Evolutionary conservation across 2,888 invertebrate genomes (phyloP).

Genomic region (Ligdia adustata): DNA sequence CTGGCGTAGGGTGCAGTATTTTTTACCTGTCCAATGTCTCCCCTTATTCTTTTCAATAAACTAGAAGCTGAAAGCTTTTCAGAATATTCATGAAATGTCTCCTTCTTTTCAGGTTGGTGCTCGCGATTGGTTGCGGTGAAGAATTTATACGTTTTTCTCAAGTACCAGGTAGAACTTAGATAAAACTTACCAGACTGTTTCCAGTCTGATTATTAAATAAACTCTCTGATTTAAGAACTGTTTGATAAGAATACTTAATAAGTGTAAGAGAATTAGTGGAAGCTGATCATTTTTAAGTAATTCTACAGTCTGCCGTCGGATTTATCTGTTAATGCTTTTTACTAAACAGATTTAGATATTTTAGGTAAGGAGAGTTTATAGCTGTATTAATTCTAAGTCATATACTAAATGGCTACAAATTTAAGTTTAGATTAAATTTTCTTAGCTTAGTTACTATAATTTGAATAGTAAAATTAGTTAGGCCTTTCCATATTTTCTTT

Average conservation of each 20-base stretch:
- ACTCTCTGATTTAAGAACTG: constrained; percentile 21
- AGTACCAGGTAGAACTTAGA: constrained; percentile 50
- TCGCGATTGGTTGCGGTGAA: constrained; percentile 63
- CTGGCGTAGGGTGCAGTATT: constrained; percentile 15
- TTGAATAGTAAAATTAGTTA: too few species aligned
- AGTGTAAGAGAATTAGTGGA: too few species aligned
- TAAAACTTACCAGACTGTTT: constrained; percentile 49
- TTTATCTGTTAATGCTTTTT: too few species aligned
- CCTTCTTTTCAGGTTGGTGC: constrained; percentile 77
- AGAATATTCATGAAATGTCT: constrained; percentile 80
- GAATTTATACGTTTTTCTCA: constrained; percentile 46
- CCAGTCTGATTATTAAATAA: constrained; percentile 46
- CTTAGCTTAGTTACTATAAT: too few species aligned
- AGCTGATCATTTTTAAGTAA: too few species aligned
- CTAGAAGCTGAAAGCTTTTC: constrained; percentile 69
- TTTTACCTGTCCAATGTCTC: constrained; percentile 41
- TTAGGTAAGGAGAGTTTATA: too few species aligned
- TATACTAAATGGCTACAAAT: too few species aligned
- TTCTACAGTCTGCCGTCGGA: too few species aligned
- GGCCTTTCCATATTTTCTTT: too few species aligned
- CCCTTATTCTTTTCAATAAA: constrained; percentile 73
- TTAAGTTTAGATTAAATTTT: too few species aligned
- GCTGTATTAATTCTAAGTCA: too few species aligned
- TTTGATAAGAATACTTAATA: constrained; percentile 15
- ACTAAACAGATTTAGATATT: too few species aligned